Evolutionary conservation across 30 jellyfish, hydroid and myxozoan genomes (phyloP).

Genomic region (Morbakka virulenta): DNA sequence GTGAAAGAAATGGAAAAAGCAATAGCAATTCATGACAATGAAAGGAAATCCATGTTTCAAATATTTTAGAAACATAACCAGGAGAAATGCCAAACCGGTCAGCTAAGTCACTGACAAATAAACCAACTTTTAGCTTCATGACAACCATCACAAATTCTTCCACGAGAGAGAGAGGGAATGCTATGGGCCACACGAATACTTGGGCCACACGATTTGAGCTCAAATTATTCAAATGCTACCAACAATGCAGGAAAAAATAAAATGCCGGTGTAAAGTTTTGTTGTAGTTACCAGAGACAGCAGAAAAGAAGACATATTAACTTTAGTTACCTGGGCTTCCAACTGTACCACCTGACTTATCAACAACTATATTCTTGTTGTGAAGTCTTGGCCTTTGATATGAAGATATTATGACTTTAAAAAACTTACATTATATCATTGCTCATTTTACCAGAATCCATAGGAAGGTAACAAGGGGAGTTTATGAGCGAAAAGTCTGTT

Average conservation of each 20-base stretch:
- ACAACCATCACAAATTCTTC: conserved; percentile 4
- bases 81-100: conserved; percentile 16
- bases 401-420: background rate
- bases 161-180: background rate
- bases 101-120: conserved; percentile 13
- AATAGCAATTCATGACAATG: background rate
- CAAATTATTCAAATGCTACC: background rate
- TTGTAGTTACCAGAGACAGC: background rate
- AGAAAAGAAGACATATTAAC: background rate
- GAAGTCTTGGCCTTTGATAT: background rate
- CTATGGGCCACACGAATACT: too few species aligned
- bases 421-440: background rate
- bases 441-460: background rate
- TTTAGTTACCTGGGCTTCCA: background rate
- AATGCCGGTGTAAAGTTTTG: background rate
- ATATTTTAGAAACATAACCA: conserved; percentile 1
- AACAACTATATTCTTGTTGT: background rate
- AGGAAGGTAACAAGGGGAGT: background rate
- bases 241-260: background rate
- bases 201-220: too few species aligned
- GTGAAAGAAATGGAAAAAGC: conserved; percentile 2
- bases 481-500: background rate
- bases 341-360: background rate
- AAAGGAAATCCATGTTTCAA: conserved; percentile 1
- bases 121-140: background rate